Conservation (phyloP, 2,113 vertebrate species). For the Benitochromis conjunctus region DNA sequence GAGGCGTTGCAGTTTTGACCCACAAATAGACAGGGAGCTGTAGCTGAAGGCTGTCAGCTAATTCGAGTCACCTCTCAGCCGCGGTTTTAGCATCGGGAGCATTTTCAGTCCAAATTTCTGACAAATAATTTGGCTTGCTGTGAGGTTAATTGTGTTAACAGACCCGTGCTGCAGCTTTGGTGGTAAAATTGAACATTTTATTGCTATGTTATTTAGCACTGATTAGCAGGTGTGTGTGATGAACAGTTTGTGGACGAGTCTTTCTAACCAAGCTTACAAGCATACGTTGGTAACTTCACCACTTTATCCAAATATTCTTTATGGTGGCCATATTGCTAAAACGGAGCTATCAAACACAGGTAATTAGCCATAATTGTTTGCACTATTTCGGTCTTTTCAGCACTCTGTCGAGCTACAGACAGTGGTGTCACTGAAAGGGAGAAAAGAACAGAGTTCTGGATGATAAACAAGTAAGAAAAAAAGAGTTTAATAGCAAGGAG, state of each 20-base stretch:
- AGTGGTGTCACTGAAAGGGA: not conserved
- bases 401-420: not conserved
- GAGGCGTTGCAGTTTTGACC: not conserved
- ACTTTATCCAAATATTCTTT: not conserved
- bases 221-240: not conserved
- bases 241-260: not conserved
- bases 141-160: not conserved
- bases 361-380: not conserved
- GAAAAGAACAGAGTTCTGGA: not conserved
- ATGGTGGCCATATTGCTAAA: not conserved
- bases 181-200: not conserved
- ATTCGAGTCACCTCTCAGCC: not conserved
- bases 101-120: not conserved
- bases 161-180: not conserved
- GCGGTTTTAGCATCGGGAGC: not conserved
- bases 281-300: rapidly evolving
- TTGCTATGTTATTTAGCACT: not conserved
- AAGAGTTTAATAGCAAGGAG: not conserved
- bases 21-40: not conserved
- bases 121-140: not conserved
- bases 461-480: not conserved
- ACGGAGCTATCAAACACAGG: not conserved
- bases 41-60: not conserved
- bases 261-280: rapidly evolving
- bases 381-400: not conserved